Evolutionary conservation across 1,140 invertebrate species (phyloP), one percentile per base, ranked within the genome.

Genomic region (Lucilia cuprina): DNA sequence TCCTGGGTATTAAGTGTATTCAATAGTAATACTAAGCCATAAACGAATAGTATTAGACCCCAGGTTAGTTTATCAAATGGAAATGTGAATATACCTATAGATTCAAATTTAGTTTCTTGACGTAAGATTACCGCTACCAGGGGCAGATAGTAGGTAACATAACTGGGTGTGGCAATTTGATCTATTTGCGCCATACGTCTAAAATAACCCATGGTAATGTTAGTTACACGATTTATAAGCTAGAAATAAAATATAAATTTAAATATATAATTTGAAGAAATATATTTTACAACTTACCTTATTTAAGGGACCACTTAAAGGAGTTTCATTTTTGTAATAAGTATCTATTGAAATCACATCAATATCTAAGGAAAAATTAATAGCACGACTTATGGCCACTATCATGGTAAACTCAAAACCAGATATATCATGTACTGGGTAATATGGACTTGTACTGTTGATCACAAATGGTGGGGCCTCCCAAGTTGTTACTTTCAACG

Each of bases 61-160:
- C 55, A 60, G n/a, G 55, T 60, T n/a, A 60, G 13, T 17, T 60
- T n/a, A 60, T 60, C 83, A 25, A 84, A 84, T 9, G 84, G 84
- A 41, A 19, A 50, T 12, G 70, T 75, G 1, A 84, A 14, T 3
- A 55, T 17, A 8, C 70, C 84, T 2, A 82, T 0, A 10, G 84
- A 84, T 21, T 74, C 80, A 10, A 82, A 82, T 19, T 2, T 0
- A 75, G 47, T 74, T 13, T 47, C 78, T 5, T 25, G 0, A 17
- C 25, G 60, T 13, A 49, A 7, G 5, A 41, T 41, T 41, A 41
- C 41, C 5, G 41, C 41, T 10, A 82, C 70, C 21, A 82, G 35
- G 8, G 55, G 60, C 0, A 35, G 41, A 41, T 41, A 41, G 19
- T 74, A 55, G 19, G 80, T 74, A 12, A 34, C 47, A 41, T 14